Evolutionary conservation across 2,797 vertebrate species (phyloP), one percentile per base, ranked within the genome.

Genomic region (Selene dorsalis): DNA sequence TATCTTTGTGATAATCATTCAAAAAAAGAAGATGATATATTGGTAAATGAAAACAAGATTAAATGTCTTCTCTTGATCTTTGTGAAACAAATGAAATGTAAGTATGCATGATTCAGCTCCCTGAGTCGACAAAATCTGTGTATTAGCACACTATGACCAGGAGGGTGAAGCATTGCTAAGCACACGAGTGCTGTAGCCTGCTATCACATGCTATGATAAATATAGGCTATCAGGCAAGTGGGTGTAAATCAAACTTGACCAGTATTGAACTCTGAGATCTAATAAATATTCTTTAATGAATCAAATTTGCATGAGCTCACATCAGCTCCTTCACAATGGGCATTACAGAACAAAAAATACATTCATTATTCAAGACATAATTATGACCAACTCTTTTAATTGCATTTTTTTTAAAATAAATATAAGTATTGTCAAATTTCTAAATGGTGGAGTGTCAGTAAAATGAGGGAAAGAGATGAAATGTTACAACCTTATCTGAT

Each of bases 121-220:
- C 22, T 20, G 1, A 39, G 3, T 22, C 4, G 53, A 41, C 30
- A 24, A 39, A 17, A 20, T 7, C 16, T 12, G 20, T 88, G 88
- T n/a, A 91, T 9, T 91, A 17, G 38, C 84, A 72, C 11, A 22
- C 55, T 4, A 13, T 56, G 75, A 35, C 85, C 91, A 83, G 77
- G 12, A 89, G 92, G 77, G 86, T 14, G 91, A 62, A 77, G 87
- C 80, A 92, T 86, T 86, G 83, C 66, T 79, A 24, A 87, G 83
- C 47, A 57, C 13, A 63, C 57, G 18, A 47, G 16, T 39, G 17
- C 11, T 57, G 24, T 1, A 11, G 43, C 41, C 26, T 68, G 30
- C 4, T n/a, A 2, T 86, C 74, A 88, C 69, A 30, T 83, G 85
- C 6, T 63, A 35, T 59, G 75, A 71, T 53, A 68, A 75, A 78